Evolutionary conservation across 2,797 vertebrate species (phyloP), one percentile per base, ranked within the genome.

Genomic region (Astyanax mexicanus): DNA sequence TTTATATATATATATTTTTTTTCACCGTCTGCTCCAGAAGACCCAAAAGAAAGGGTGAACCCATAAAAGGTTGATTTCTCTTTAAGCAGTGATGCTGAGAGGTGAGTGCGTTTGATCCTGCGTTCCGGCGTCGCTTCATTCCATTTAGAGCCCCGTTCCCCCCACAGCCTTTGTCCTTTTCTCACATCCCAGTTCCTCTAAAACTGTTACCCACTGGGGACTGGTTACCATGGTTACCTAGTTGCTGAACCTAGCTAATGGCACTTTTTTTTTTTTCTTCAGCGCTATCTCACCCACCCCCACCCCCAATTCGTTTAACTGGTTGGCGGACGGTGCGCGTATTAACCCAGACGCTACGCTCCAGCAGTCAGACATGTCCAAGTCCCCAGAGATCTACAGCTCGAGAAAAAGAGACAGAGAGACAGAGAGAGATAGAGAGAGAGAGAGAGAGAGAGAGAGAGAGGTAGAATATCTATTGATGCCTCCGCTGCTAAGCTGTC

Each of bases 201-300:
- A 70, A 69, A 42, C 75, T 25, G 25, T 67, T 27, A 62, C 76
- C 57, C 74, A 62, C 71, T 42, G 71, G 49, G 77, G 57, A 68
- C 69, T 1, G 19, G 78, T 84, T 75, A 73, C 77, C 77, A 79
- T 80, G 78, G 80, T 72, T 74, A 80, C 82, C 69, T 77, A 49
- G 65, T 72, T 72, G 72, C 80, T 38, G 23, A 74, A 70, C 66
- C 60, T 40, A 68, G 73, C 49, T 57, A 72, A 74, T 37, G 11
- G 55, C 58, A 29, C 40, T 27, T 13, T 71, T 65, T 69, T 27
- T 29, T 15, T 23, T 9, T n/a, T 15, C 55, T 7, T n/a, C n/a
- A n/a, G 3, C 9, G 7, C 21, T 44, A 25, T 40, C 25, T 12
- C 6, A n/a, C 32, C 4, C 47, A 38, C 42, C 45, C 29, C 6